Percentiles rank a stretch among this genome's conserved stretches.
These are phyloP conservation scores for Malurus melanocephalus DNA, from an alignment of 2,113 vertebrate species.

Conservation along the genomic window DNA sequence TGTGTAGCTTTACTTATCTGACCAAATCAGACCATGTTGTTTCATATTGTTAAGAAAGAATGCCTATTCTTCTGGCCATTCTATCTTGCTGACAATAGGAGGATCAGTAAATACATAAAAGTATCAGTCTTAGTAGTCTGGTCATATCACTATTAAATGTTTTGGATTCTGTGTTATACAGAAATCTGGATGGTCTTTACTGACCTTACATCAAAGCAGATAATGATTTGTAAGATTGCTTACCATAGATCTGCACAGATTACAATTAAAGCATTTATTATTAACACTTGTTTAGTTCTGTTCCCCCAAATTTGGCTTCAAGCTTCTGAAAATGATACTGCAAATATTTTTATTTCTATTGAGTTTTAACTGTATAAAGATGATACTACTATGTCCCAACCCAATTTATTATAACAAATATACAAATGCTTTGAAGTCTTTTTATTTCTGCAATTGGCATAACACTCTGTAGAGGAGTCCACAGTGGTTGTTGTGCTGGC, in stretches of 20 bases:
- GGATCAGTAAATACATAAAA: not conserved
- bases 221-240: not conserved
- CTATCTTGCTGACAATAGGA: not conserved
- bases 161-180: not conserved
- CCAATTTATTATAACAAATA: not conserved
- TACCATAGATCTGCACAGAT: not conserved
- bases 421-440: not conserved
- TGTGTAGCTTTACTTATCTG: not conserved
- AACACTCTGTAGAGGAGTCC: not conserved
- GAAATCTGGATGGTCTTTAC: not conserved
- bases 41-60: not conserved
- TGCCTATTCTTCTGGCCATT: not conserved
- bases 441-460: not conserved
- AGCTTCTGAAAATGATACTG: not conserved
- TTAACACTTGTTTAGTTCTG: not conserved
- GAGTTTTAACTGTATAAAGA: not conserved
- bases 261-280: not conserved
- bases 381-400: not conserved
- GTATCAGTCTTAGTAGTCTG: not conserved
- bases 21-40: not conserved
- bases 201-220: not conserved
- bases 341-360: not conserved
- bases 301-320: not conserved
- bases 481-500: not conserved
- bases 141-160: not conserved